These are phyloP conservation scores for Ispidina lecontei DNA, from an alignment of 2,797 vertebrate genomes.

Conservation along the genomic window DNA sequence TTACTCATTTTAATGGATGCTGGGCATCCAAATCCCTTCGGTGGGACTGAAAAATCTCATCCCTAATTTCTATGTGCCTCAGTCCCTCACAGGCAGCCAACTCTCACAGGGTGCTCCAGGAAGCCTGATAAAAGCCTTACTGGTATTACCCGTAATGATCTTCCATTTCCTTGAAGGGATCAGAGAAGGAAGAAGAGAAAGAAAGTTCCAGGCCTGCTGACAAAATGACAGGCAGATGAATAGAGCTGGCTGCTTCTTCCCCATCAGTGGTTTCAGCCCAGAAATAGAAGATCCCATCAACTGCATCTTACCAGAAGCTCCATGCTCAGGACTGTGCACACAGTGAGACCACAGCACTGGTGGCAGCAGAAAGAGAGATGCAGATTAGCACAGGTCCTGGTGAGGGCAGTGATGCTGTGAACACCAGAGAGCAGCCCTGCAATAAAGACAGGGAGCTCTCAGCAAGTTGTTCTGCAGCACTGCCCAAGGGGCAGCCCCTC, in stretches of 20 bases:
- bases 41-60: slow-evolving; percentile 35
- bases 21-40: slow-evolving; percentile 43
- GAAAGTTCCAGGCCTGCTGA: neutral
- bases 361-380: neutral
- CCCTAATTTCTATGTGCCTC: slow-evolving; percentile 14
- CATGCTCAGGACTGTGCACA: neutral
- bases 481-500: neutral
- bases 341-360: neutral
- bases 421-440: neutral
- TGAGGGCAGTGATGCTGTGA: neutral
- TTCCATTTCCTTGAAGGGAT: neutral
- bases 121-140: neutral
- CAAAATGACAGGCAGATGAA: neutral
- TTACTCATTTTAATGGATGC: slow-evolving; percentile 64
- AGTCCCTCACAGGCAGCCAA: neutral
- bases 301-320: neutral
- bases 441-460: neutral
- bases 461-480: neutral
- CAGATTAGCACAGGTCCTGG: neutral
- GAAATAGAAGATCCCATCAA: neutral
- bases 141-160: neutral
- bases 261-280: neutral
- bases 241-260: neutral
- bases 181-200: neutral
- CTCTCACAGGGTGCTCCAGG: neutral